Evolutionary conservation across 2,797 vertebrate genomes (phyloP).

Genomic region (Anabas testudineus): DNA sequence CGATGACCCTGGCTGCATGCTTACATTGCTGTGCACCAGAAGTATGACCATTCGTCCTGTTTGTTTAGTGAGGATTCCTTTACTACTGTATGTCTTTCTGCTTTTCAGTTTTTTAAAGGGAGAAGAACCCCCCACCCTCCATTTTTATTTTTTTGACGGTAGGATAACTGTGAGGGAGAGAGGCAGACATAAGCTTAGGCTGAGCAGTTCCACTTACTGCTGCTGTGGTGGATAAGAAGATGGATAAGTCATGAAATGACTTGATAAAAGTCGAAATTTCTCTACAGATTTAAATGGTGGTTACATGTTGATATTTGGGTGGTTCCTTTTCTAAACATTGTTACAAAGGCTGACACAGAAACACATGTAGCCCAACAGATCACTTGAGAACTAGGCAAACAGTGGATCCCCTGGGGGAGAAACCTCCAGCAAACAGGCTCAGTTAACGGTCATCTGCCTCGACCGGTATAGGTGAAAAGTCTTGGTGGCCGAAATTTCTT

Average conservation of each 20-base stretch:
- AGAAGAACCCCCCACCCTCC: neutral
- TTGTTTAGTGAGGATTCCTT: neutral
- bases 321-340: too few relatives aligned
- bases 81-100: neutral
- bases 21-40: neutral
- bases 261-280: neutral
- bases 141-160: slow-evolving; percentile 14
- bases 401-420: too few relatives aligned
- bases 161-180: neutral
- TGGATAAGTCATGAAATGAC: neutral
- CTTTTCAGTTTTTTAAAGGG: neutral
- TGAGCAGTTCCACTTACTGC: neutral
- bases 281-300: too few relatives aligned
- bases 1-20: neutral
- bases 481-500: too few relatives aligned
- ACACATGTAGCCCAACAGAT: too few relatives aligned
- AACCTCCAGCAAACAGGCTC: too few relatives aligned
- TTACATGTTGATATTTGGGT: too few relatives aligned
- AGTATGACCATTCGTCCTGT: neutral
- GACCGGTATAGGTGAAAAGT: too few relatives aligned
- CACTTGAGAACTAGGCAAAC: too few relatives aligned
- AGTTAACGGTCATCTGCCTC: too few relatives aligned
- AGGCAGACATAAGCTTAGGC: slow-evolving; percentile 1
- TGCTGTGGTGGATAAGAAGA: slow-evolving; percentile 12
- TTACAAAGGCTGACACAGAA: too few relatives aligned